These are phyloP conservation scores for Oryzias javanicus DNA, from an alignment of 2,113 vertebrate species.

Conservation along the genomic window DNA sequence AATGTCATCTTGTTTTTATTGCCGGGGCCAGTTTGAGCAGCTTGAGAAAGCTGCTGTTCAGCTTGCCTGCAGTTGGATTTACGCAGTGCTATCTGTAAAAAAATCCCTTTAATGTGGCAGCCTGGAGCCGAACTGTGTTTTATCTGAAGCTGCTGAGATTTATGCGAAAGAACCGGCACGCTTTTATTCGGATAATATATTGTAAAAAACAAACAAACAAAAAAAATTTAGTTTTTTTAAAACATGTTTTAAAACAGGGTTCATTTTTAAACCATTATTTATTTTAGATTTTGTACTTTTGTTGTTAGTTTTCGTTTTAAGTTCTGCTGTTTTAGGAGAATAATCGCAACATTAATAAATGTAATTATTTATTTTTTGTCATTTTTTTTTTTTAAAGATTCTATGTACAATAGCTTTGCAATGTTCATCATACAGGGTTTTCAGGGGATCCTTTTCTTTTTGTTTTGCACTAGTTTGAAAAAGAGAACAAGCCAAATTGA, in stretches of 20 bases:
- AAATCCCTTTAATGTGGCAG: constrained; percentile 61
- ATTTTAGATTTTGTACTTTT: too few species aligned
- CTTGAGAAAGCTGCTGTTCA: constrained; percentile 32
- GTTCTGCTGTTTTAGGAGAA: not conserved
- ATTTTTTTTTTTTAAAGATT: too few species aligned
- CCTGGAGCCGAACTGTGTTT: constrained; percentile 26
- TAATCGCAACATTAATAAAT: not conserved
- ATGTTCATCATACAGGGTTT: too few species aligned
- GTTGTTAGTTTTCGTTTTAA: not conserved
- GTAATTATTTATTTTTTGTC: too few species aligned
- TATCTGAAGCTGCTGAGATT: constrained; percentile 25
- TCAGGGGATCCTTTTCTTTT: too few species aligned
- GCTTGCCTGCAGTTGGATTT: constrained; percentile 51
- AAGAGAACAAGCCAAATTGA: too few species aligned
- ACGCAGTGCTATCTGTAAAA: constrained; percentile 37
- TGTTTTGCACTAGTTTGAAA: too few species aligned
- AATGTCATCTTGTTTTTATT: constrained; percentile 59
- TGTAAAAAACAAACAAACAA: too few species aligned
- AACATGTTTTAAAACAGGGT: too few species aligned
- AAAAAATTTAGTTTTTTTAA: too few species aligned
- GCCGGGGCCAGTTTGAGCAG: constrained; percentile 52
- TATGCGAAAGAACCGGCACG: constrained; percentile 31
- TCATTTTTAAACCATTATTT: too few species aligned
- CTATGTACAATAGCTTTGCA: too few species aligned
- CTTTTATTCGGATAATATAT: constrained; percentile 9